These are phyloP conservation scores for Chymomyza costata DNA, from an alignment of 1,140 invertebrate species.

Conservation along the genomic window DNA sequence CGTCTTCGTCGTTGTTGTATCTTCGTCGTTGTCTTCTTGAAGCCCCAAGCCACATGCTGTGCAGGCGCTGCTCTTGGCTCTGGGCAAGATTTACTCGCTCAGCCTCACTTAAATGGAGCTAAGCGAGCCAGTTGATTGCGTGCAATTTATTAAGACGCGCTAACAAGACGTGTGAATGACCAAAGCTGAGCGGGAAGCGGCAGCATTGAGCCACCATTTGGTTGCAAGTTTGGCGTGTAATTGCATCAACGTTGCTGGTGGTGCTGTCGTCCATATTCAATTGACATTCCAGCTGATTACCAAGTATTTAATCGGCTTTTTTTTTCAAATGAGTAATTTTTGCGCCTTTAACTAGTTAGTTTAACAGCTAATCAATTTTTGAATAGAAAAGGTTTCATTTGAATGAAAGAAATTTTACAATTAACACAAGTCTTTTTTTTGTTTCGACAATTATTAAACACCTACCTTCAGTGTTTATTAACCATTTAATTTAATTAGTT, in stretches of 20 bases:
- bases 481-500: no score
- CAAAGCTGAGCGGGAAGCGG: slow-evolving; percentile 53
- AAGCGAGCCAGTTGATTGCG: slow-evolving; percentile 71
- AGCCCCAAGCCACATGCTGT: slow-evolving; percentile 60
- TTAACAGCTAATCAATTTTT: no score
- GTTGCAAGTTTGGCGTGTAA: no score
- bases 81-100: slow-evolving; percentile 70
- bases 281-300: no score
- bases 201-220: slow-evolving; percentile 17
- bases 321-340: no score
- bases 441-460: no score
- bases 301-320: no score
- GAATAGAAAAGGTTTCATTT: no score
- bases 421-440: no score
- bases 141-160: slow-evolving; percentile 75
- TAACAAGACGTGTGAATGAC: slow-evolving; percentile 74
- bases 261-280: slow-evolving; percentile 39
- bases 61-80: slow-evolving; percentile 32
- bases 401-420: no score
- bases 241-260: slow-evolving; percentile 27
- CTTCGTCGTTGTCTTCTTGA: slow-evolving; percentile 8
- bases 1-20: slow-evolving; percentile 1
- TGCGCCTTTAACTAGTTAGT: no score
- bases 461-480: no score
- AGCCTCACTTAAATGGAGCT: slow-evolving; percentile 65